Base-by-base conservation (phyloP, 53 echinoderm and acorn worm species). In the Zoroaster sp. region DNA sequence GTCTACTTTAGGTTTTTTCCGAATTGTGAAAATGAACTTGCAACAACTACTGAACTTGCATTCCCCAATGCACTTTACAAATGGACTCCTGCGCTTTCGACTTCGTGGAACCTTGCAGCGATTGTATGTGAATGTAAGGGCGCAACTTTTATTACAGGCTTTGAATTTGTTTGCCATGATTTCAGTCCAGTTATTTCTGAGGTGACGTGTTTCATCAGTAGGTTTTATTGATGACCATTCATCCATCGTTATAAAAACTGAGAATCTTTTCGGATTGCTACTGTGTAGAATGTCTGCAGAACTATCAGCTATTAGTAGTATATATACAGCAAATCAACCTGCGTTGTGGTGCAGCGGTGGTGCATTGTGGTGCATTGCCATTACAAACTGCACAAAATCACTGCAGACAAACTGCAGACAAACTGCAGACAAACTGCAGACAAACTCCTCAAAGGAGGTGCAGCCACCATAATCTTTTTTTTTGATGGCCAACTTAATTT, bases 151-250 rank as follows among this genome's bases (percentile, higher is more conserved):
- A 18, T 72, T 73, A 44, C 5, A 13, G 6, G 3, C 23, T 12
- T 71, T 49, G 76, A 87, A 87, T 59, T 52, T 87, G 3, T 52
- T 41, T 9, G 11, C 9, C 40, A 65, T 23, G 3, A 63, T 15
- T n/a, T 82, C 83, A 39, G 66, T 82, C 83, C 88, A 87, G n/a
- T 87, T 38, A 44, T 87, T 87, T n/a, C 75, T 15, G 17, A 87
- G 75, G 15, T 76, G 37, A 47, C 4, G 23, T 18, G 33, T 44
- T 39, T 52, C 75, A 20, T n/a, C 31, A 53, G 88, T 87, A 21
- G 83, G 83, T 66, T 68, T 66, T 66, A 83, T 67, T 25, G n/a
- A 38, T 15, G 31, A 21, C 83, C 68, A 83, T 32, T 83, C 83
- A 12, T 42, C 18, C 14, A 11, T 39, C 11, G 63, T 38, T n/a